Conservation (phyloP, 2,888 invertebrate species). For the Dendrolimus houi region DNA sequence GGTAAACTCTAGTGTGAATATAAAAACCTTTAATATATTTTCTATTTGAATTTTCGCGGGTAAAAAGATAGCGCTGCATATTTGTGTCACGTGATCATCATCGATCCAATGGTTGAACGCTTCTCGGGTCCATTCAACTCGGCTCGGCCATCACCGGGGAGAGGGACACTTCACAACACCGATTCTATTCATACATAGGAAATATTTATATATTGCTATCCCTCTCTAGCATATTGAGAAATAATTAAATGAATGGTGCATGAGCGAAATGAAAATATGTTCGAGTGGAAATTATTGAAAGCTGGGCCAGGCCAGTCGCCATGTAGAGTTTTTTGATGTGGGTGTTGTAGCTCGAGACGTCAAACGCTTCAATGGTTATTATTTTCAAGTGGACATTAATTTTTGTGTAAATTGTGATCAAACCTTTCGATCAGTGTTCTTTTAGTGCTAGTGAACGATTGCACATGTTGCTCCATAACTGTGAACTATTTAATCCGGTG, state of each 20-base stretch:
- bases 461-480: slow-evolving; percentile 50
- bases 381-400: slow-evolving; percentile 67
- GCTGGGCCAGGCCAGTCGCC: slow-evolving; percentile 66
- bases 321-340: slow-evolving; percentile 74
- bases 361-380: slow-evolving; percentile 72
- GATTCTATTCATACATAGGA: slow-evolving; percentile 72
- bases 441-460: slow-evolving; percentile 33
- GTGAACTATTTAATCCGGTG: slow-evolving; percentile 52
- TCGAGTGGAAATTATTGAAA: slow-evolving; percentile 74
- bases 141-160: slow-evolving; percentile 52
- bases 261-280: slow-evolving; percentile 67
- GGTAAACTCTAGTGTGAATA: too few species aligned
- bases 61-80: slow-evolving; percentile 36
- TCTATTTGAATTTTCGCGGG: slow-evolving; percentile 43
- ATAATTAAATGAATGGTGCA: slow-evolving; percentile 72
- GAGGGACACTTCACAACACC: slow-evolving; percentile 68
- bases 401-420: slow-evolving; percentile 53
- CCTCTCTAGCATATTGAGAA: slow-evolving; percentile 60
- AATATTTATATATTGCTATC: slow-evolving; percentile 65
- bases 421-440: slow-evolving; percentile 38
- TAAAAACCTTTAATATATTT: neutral
- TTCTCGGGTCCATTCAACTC: slow-evolving; percentile 77
- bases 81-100: slow-evolving; percentile 68
- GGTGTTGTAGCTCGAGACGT: slow-evolving; percentile 71
- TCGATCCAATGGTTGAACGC: slow-evolving; percentile 76